These are phyloP conservation scores for Macrotis lagotis DNA, from an alignment of 2,113 vertebrate genomes.

Conservation along the genomic window DNA sequence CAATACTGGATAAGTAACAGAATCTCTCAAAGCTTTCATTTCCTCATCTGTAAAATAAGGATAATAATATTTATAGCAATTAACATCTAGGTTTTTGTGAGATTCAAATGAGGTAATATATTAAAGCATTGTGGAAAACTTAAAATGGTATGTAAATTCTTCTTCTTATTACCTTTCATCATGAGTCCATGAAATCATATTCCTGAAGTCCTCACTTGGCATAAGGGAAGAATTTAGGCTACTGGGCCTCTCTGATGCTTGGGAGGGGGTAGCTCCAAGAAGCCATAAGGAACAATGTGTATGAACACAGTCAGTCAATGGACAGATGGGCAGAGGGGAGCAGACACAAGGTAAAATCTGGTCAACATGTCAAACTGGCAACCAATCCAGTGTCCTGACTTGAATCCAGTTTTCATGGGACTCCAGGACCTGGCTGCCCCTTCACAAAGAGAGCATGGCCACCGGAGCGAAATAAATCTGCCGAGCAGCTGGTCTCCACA, in stretches of 20 bases:
- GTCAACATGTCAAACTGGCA: neutral
- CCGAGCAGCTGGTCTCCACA: slow-evolving; percentile 65
- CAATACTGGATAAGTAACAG: neutral
- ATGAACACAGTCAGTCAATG: neutral
- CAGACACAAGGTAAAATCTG: neutral
- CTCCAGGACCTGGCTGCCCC: slow-evolving; percentile 31
- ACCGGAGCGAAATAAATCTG: slow-evolving; percentile 36
- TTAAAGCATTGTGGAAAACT: neutral
- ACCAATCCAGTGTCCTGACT: neutral
- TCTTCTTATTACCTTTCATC: neutral
- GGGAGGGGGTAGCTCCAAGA: neutral
- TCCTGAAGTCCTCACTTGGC: neutral
- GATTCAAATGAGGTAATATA: neutral
- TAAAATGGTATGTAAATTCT: neutral
- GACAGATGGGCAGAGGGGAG: neutral
- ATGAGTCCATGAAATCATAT: neutral
- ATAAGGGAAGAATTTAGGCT: neutral
- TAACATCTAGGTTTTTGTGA: neutral
- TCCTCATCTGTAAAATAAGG: neutral
- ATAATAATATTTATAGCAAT: neutral
- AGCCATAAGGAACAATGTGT: neutral
- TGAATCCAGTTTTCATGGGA: slow-evolving; percentile 21
- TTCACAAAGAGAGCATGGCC: slow-evolving; percentile 49
- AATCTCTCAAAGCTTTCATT: neutral
- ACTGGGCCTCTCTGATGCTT: neutral